Percentiles rank a stretch among this genome's conserved stretches.
Evolutionary conservation across 1,140 invertebrate genomes (phyloP).

Genomic region (Antheraea mylitta): DNA sequence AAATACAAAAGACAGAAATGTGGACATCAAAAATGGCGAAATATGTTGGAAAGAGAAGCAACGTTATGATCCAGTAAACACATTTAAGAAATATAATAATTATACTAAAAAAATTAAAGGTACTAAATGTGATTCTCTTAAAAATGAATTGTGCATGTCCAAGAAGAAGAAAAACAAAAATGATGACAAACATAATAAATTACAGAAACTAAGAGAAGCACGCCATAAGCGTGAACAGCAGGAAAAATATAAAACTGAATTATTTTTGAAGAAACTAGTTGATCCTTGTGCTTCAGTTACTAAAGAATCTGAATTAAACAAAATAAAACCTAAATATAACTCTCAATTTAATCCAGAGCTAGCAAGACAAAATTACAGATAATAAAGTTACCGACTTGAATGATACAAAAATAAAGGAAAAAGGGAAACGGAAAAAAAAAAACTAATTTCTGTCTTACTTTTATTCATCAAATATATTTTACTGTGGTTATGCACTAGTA

Average conservation of each 20-base stretch:
- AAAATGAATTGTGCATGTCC: conserved; percentile 2
- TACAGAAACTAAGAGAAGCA: conserved; percentile 89
- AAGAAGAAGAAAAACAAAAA: conserved; percentile 63
- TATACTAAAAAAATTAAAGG: not conserved
- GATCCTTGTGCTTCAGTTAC: conserved; percentile 63
- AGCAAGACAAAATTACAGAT: conserved; percentile 87
- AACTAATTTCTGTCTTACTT: too few relatives aligned
- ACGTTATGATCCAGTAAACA: conserved; percentile 86
- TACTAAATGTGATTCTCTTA: not conserved
- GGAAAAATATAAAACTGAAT: conserved; percentile 86
- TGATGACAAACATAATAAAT: conserved; percentile 68
- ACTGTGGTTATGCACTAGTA: too few relatives aligned
- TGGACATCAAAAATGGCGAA: conserved; percentile 79
- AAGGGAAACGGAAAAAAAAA: too few relatives aligned
- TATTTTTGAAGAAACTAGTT: conserved; percentile 83
- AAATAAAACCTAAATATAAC: conserved; percentile 89
- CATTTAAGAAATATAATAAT: conserved; percentile 78
- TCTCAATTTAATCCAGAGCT: conserved; percentile 95
- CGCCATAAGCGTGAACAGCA: conserved; percentile 88
- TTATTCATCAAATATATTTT: too few relatives aligned
- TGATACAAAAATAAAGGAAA: too few relatives aligned
- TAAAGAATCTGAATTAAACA: conserved; percentile 34
- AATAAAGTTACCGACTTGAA: conserved; percentile 18
- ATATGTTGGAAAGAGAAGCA: conserved; percentile 81
- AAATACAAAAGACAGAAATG: conserved; percentile 51